Evolutionary conservation across 2,888 invertebrate species (phyloP), one percentile per base, ranked within the genome.

Genomic region (Cheiracanthium punctorium): DNA sequence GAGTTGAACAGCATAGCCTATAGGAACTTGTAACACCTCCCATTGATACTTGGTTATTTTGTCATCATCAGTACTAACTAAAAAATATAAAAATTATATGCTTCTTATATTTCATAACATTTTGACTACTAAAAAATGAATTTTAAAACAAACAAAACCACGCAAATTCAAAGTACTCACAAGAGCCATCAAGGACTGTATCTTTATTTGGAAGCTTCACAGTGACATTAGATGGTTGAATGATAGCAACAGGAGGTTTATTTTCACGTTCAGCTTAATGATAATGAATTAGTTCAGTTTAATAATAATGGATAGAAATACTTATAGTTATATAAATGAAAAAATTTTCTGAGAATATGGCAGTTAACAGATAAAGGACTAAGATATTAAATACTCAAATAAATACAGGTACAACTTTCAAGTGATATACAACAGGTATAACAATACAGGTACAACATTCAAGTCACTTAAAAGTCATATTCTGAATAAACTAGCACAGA

Each of bases 141-240:
- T n/a, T n/a, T n/a, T n/a, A n/a, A n/a, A n/a, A n/a, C n/a, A n/a
- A n/a, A n/a, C n/a, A n/a, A n/a, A n/a, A n/a, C n/a, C n/a, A n/a
- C n/a, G 37, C 4, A 37, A 37, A 7, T 7, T 37, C 37, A 37
- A 37, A 32, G 28, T n/a, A 85, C 89, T 88, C 88, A 91, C 91
- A 91, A 64, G 95, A 92, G 1, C 93, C 98, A 92, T 98, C 98
- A 33, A 98, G 93, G 33, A 98, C 96, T 0, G 97, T 96, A 65
- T 95, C 96, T 0, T 96, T 96, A 90, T 96, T 98, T 0, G 98
- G 97, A 89, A 96, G 93, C 90, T 97, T 96, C 8, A 98, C 96
- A 10, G 95, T 95, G 92, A 97, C 97, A 48, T 95, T 94, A 1
- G 95, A 94, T 0, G 98, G 98, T 1, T 96, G 96, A 89, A 98